Evolutionary conservation across 2,888 invertebrate genomes (phyloP).

Genomic region (Digitonthophagus gazella): DNA sequence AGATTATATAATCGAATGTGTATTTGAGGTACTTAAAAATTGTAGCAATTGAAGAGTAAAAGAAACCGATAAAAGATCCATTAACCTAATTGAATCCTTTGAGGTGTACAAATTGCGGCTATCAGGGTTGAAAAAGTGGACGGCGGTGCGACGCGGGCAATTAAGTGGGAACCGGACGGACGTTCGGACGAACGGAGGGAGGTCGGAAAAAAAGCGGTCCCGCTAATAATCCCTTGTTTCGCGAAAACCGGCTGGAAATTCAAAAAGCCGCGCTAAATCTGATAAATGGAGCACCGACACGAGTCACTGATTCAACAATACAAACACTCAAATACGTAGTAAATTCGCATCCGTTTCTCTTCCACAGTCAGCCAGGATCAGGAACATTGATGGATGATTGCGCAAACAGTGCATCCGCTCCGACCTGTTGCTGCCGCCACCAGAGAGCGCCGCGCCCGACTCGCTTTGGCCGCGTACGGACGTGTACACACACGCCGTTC

Average conservation of each 20-base stretch:
- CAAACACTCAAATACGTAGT: constrained; percentile 52
- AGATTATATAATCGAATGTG: not conserved
- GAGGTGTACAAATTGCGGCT: not conserved
- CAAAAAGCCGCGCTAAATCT: constrained; percentile 45
- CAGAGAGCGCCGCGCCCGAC: constrained; percentile 4
- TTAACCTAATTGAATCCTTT: not conserved
- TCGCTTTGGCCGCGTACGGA: constrained; percentile 8
- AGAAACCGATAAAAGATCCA: not conserved
- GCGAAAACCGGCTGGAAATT: constrained; percentile 29
- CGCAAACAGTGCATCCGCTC: constrained; percentile 44
- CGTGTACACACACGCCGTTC: not conserved
- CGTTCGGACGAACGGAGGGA: not conserved
- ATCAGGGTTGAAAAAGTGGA: not conserved
- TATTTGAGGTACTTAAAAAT: not conserved
- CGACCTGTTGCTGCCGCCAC: constrained; percentile 42
- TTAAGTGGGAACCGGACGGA: not conserved
- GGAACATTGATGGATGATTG: constrained; percentile 45
- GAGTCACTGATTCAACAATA: constrained; percentile 51
- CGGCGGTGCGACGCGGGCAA: not conserved
- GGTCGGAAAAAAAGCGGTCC: not conserved
- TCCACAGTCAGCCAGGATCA: constrained; percentile 38
- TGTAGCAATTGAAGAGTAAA: not conserved
- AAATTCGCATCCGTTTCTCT: constrained; percentile 48
- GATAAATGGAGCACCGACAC: constrained; percentile 51
- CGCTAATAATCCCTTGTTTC: not conserved